Conservation (phyloP, 2,888 invertebrate species). For the Anticlea derivata region DNA sequence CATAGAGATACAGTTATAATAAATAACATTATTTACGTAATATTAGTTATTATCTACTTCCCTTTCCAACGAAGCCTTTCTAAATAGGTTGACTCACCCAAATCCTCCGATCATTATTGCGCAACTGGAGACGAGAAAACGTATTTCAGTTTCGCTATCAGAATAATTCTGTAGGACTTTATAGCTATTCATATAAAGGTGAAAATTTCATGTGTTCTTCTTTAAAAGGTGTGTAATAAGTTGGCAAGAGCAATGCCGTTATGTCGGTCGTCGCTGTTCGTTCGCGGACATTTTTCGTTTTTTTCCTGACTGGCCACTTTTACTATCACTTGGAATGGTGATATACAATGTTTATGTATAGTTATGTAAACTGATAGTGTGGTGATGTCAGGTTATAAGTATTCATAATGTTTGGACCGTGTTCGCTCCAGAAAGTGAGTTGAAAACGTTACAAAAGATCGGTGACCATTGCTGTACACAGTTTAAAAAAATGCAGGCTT, state of each 20-base stretch:
- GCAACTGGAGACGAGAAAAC: conserved; percentile 28
- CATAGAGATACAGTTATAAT: not conserved
- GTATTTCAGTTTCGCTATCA: conserved; percentile 1
- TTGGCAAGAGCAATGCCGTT: conserved; percentile 38
- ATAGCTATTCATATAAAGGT: conserved; percentile 20
- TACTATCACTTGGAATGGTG: conserved; percentile 60
- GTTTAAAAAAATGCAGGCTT: no score
- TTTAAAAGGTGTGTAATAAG: conserved; percentile 21
- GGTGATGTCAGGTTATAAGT: conserved; percentile 31
- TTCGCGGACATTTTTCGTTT: conserved; percentile 40
- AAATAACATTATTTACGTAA: conserved; percentile 23
- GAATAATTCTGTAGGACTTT: not conserved
- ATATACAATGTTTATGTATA: conserved; percentile 49
- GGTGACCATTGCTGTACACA: no score
- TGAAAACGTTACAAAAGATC: no score
- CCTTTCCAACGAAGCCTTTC: conserved; percentile 33
- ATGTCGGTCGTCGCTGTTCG: conserved; percentile 41
- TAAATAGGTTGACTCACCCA: conserved; percentile 33
- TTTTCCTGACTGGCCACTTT: conserved; percentile 62
- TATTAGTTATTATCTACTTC: conserved; percentile 15
- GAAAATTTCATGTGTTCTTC: conserved; percentile 15
- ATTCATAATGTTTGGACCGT: conserved; percentile 17
- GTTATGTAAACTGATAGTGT: conserved; percentile 44
- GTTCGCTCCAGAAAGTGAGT: conserved; percentile 1
- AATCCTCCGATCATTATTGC: conserved; percentile 29